Evolutionary conservation across 2,888 invertebrate species (phyloP), one percentile per base, ranked within the genome.

Genomic region (Amblyjoppa proteus): DNA sequence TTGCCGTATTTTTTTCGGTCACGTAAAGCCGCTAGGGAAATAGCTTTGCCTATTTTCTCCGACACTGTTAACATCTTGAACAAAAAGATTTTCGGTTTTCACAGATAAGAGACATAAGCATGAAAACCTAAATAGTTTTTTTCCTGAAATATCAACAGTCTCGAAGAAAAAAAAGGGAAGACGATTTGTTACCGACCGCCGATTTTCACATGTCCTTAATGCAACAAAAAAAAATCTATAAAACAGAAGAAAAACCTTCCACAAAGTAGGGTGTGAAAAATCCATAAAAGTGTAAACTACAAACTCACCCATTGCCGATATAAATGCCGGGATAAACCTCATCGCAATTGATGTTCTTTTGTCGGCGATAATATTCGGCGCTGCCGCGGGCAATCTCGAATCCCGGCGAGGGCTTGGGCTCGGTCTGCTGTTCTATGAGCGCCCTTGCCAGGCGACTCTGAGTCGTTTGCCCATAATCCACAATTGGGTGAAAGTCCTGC

Each of bases 291-390:
- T 49, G 83, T 82, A 69, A 86, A 64, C 38, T 20, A 9, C 61
- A 61, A 90, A 95, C 96, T 95, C 94, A 97, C 97, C 95, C 96
- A 95, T 97, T 96, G 84, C 97, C 97, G 88, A 97, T 96, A 91
- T 95, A 97, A 88, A 97, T 95, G 89, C 96, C 96, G 81, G 97
- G 96, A 93, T 96, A 97, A 71, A 97, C 97, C 94, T 97, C 97
- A 93, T 97, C 96, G 90, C 97, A 95, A 93, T 97, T 97, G 64
- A 97, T 95, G 79, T 95, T 95, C 64, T 90, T 90, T 45, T 92
- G 92, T 0, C 84, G 20, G 45, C 88, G 88, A 84, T 89, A 90
- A 83, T 92, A 91, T 34, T 88, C 85, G 9, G 77, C 49, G 25
- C 89, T 86, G 75, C 91, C 89, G 25, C 84, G 78, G 71, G 89